Evolutionary conservation across 2,888 invertebrate species (phyloP).

Genomic region (Eilema caniola): DNA sequence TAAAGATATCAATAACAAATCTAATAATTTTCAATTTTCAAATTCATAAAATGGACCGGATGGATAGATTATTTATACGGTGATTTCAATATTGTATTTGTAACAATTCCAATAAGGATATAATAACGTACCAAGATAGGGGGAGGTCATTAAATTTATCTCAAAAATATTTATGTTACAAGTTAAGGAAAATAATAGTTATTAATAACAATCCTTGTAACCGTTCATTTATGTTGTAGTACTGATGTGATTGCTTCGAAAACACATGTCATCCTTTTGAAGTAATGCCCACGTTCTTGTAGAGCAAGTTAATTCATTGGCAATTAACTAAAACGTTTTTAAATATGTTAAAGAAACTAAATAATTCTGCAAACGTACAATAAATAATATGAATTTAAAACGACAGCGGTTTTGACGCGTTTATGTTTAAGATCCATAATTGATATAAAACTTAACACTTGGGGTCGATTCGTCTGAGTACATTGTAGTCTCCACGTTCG

Average conservation of each 20-base stretch:
- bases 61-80: too few species aligned
- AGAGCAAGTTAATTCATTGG: not conserved
- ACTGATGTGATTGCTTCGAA: not conserved
- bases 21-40: too few species aligned
- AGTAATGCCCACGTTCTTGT: not conserved
- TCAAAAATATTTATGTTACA: not conserved
- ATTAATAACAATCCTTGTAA: not conserved
- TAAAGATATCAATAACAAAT: too few species aligned
- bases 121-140: not conserved
- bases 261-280: not conserved
- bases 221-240: not conserved
- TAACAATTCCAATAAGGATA: not conserved
- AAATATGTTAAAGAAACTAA: not conserved
- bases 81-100: too few species aligned
- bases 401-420: not conserved
- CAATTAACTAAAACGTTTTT: not conserved
- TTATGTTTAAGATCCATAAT: not conserved
- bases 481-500: not conserved
- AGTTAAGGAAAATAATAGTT: not conserved
- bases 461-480: not conserved
- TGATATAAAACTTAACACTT: conserved; percentile 1
- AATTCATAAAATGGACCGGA: too few species aligned
- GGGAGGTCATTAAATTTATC: not conserved
- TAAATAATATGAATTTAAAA: not conserved
- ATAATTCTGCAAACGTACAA: too few species aligned